A percentile compares a stretch with the other conserved stretches of the same genome.
phyloP scores from a whole-genome alignment of 2,113 vertebrate genomes.

The Thalassoma bifasciatum region DNA sequence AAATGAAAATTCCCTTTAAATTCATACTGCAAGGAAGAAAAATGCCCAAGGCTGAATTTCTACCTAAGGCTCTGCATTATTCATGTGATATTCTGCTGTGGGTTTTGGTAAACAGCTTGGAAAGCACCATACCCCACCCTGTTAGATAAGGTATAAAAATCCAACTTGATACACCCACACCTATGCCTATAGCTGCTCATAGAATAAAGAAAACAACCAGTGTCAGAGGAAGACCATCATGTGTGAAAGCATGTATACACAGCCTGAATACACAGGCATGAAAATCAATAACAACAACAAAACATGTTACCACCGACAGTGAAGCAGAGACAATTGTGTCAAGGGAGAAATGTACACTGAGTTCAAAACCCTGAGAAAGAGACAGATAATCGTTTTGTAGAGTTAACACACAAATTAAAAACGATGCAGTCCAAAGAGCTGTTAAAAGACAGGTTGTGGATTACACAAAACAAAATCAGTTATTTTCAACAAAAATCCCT shows the following conservation, averaged over 20 bases:
- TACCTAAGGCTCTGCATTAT: conserved; percentile 75
- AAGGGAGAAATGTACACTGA: not conserved
- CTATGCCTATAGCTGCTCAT: conserved; percentile 33
- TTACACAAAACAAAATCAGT: too few relatives aligned
- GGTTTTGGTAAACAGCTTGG: conserved; percentile 67
- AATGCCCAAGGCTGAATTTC: conserved; percentile 73
- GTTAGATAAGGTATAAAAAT: conserved; percentile 68
- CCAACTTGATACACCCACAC: conserved; percentile 56
- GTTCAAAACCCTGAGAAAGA: not conserved
- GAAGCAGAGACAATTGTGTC: not conserved
- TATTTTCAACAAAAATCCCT: too few relatives aligned
- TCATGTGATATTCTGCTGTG: conserved; percentile 65
- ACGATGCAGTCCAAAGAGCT: too few relatives aligned
- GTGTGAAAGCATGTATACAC: conserved; percentile 15
- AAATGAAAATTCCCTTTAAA: conserved; percentile 64
- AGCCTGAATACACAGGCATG: conserved; percentile 9
- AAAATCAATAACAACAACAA: conserved; percentile 26
- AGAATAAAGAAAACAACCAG: conserved; percentile 24
- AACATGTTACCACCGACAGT: not conserved
- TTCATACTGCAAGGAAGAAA: conserved; percentile 47
- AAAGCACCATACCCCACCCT: conserved; percentile 58
- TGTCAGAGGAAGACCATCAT: conserved; percentile 6
- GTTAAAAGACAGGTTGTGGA: too few relatives aligned
- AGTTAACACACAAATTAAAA: too few relatives aligned
- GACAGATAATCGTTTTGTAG: not conserved